Conservation (phyloP, 2,797 vertebrate species). For the Philypnodon macrostomus region DNA sequence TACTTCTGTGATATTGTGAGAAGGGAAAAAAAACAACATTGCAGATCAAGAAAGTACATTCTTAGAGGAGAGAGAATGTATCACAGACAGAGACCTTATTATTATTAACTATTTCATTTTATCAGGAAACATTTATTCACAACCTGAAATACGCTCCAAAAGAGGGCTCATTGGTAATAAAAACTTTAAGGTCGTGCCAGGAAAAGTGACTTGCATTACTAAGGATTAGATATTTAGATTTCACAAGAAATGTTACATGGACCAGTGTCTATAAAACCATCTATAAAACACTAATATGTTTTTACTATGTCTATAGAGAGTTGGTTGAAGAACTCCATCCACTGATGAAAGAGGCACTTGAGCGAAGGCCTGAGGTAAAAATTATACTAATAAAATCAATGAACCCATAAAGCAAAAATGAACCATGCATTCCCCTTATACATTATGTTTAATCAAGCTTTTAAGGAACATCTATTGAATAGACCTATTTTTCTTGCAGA, state of each 20-base stretch:
- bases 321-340: constrained; percentile 97
- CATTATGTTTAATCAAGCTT: background rate
- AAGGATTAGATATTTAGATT: constrained; percentile 35
- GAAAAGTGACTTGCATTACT: constrained; percentile 24
- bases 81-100: constrained; percentile 35
- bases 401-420: background rate
- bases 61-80: constrained; percentile 21
- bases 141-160: constrained; percentile 37
- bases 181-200: constrained; percentile 33
- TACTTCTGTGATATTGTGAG: constrained; percentile 41
- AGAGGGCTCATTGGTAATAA: constrained; percentile 37
- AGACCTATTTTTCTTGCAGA: constrained; percentile 68
- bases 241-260: constrained; percentile 2
- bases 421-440: background rate
- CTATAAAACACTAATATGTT: no score
- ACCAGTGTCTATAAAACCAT: no score
- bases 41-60: constrained; percentile 28
- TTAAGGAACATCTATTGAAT: background rate
- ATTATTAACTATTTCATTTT: constrained; percentile 49
- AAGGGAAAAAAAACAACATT: constrained; percentile 25
- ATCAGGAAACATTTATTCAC: constrained; percentile 48
- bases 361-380: constrained; percentile 85
- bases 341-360: constrained; percentile 96
- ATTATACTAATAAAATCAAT: background rate
- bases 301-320: constrained; percentile 64